Evolutionary conservation across 1,140 invertebrate genomes (phyloP).

Genomic region (Drosophila novamexicana): DNA sequence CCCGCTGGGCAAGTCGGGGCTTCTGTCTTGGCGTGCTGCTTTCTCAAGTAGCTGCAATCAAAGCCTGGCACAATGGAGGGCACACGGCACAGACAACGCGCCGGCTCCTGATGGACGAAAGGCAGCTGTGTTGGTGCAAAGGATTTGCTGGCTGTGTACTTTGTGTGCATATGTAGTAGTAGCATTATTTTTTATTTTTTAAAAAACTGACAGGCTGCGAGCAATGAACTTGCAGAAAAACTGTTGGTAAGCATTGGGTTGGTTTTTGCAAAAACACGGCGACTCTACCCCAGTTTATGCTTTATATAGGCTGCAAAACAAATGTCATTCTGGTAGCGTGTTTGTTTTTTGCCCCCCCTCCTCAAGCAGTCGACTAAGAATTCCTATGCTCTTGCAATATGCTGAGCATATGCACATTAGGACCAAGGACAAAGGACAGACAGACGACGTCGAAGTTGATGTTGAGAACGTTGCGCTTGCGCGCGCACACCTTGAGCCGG

Average conservation of each 20-base stretch:
- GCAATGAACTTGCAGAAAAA: slow-evolving; percentile 64
- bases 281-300: slow-evolving; percentile 26
- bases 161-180: neutral
- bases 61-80: slow-evolving; percentile 53
- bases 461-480: slow-evolving; percentile 60
- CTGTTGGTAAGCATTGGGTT: slow-evolving; percentile 34
- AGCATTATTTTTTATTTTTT: neutral
- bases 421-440: slow-evolving; percentile 46
- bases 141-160: slow-evolving; percentile 42
- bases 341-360: slow-evolving; percentile 7
- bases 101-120: slow-evolving; percentile 10
- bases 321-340: slow-evolving; percentile 52
- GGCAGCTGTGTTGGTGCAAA: slow-evolving; percentile 74
- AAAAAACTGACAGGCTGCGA: slow-evolving; percentile 26
- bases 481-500: slow-evolving; percentile 68
- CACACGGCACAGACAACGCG: slow-evolving; percentile 27
- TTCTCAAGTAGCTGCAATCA: slow-evolving; percentile 74
- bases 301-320: slow-evolving; percentile 47
- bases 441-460: slow-evolving; percentile 23
- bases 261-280: slow-evolving; percentile 30
- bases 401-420: slow-evolving; percentile 60
- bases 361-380: slow-evolving; percentile 38
- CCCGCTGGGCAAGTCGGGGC: slow-evolving; percentile 33
- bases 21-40: slow-evolving; percentile 28
- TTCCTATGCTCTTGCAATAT: slow-evolving; percentile 56